phyloP scores from a whole-genome alignment of 2,797 vertebrate species.

The Pempheris klunzingeri region DNA sequence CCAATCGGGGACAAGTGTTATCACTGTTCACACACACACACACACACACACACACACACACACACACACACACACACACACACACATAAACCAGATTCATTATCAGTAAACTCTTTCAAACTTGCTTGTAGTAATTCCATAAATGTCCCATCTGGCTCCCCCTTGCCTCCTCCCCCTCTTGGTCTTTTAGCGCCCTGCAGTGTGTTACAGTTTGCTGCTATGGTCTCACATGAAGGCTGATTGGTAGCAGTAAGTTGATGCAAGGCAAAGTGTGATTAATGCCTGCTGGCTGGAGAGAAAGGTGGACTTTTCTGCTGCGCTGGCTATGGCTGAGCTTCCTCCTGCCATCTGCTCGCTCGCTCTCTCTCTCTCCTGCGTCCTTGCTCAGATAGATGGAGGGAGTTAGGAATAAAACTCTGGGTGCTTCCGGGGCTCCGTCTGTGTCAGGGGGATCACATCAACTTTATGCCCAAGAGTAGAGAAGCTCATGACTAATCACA shows the following conservation, averaged over 20 bases:
- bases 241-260: slow-evolving; percentile 29
- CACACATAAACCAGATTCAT: not conserved
- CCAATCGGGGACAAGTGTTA: not conserved
- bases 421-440: not conserved
- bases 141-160: slow-evolving; percentile 35
- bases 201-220: slow-evolving; percentile 12
- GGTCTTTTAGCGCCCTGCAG: slow-evolving; percentile 8
- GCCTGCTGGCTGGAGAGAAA: slow-evolving; percentile 34
- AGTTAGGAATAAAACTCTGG: slow-evolving; percentile 10
- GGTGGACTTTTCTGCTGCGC: slow-evolving; percentile 52
- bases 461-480: slow-evolving; percentile 8
- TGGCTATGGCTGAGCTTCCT: slow-evolving; percentile 30
- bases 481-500: slow-evolving; percentile 14
- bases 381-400: slow-evolving; percentile 27
- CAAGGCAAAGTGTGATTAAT: slow-evolving; percentile 57
- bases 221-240: slow-evolving; percentile 19
- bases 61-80: not conserved
- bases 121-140: slow-evolving; percentile 20
- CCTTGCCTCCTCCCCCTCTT: not conserved
- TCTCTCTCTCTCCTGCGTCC: slow-evolving; percentile 1
- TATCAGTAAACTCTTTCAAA: not conserved
- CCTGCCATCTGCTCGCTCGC: slow-evolving; percentile 55
- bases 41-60: not conserved
- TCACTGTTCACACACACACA: not conserved
- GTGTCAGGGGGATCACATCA: slow-evolving; percentile 18